Percentiles rank a stretch among this genome's conserved stretches.
Conservation (phyloP, 2,888 invertebrate species). For the Crocallis elinguaria region DNA sequence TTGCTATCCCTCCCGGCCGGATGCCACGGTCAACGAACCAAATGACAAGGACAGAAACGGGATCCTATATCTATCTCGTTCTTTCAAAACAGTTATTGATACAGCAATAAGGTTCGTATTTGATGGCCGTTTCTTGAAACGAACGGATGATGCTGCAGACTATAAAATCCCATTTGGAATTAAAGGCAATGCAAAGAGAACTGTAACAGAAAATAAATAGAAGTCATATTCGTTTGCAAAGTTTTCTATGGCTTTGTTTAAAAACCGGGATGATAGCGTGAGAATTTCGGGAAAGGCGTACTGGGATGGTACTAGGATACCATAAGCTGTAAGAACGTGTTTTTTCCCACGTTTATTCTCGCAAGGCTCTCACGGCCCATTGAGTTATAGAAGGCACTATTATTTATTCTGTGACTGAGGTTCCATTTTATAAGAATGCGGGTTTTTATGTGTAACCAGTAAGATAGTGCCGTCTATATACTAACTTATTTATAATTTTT, state of each 20-base stretch:
- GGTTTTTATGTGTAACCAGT: too few relatives aligned
- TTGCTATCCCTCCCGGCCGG: conserved; percentile 59
- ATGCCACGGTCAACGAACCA: conserved; percentile 67
- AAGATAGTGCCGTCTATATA: too few relatives aligned
- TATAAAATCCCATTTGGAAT: conserved; percentile 45
- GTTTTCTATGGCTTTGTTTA: conserved; percentile 62
- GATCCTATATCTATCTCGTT: conserved; percentile 56
- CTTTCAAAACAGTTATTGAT: conserved; percentile 32
- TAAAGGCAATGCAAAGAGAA: conserved; percentile 30
- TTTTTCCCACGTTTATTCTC: conserved; percentile 64
- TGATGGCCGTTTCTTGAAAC: conserved; percentile 38
- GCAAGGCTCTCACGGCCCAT: conserved; percentile 51
- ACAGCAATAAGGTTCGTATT: conserved; percentile 31
- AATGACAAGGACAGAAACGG: conserved; percentile 71
- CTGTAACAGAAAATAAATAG: conserved; percentile 26
- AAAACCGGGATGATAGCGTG: conserved; percentile 76
- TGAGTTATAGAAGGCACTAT: conserved; percentile 2
- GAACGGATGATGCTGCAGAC: conserved; percentile 47
- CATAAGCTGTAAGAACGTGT: conserved; percentile 53
- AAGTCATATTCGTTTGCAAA: conserved; percentile 37
- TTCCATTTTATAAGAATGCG: too few relatives aligned
- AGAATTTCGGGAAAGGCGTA: conserved; percentile 84
- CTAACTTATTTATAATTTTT: too few relatives aligned
- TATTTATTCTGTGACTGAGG: too few relatives aligned
- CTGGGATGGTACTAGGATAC: conserved; percentile 74